Evolutionary conservation across 2,113 vertebrate species (phyloP), one percentile per base, ranked within the genome.

Genomic region (Thermophis baileyi): DNA sequence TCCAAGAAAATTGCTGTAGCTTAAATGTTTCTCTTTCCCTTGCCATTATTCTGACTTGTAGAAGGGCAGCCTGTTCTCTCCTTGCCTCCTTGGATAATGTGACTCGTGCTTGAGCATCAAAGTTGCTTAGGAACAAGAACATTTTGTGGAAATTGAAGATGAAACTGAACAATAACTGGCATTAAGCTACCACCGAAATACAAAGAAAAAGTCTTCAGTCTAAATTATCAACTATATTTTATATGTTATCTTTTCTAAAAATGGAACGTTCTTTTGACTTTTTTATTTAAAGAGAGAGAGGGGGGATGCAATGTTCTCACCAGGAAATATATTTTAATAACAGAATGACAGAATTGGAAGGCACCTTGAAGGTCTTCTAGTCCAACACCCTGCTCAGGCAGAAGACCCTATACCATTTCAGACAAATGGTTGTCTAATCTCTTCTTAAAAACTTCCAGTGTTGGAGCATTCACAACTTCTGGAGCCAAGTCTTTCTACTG

Each of bases 121-220:
- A 94, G 35, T 69, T 92, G 53, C 88, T 89, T 57, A 92, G 93
- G 88, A 94, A 92, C 94, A 87, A 88, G 94, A 94, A 55, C n/a
- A 7, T 44, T 91, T 55, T 40, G 22, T 53, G 24, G 54, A 86
- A 44, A 94, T 94, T 93, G 81, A 93, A 93, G 54, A n/a, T 2
- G 54, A 12, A 85, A 10, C 57, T 90, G 92, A 85, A 91, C 8
- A 69, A 91, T 74, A 50, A 14, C 46, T 92, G n/a, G 55, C 47
- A 12, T 91, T 46, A 88, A 95, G 60, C n/a, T 40, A 9, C 55
- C n/a, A 20, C 6, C 20, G 87, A 91, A 95, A 92, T 5, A 35
- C 55, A 55, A 57, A 69, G 60, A 55, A 46, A 51, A 93, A 0
- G 10, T 0, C 7, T 0, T 60, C 0, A 4, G 18, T 81, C 87